A percentile compares a stretch with the other conserved stretches of the same genome.
These are phyloP conservation scores for Hyalella azteca DNA, from an alignment of 2,888 invertebrate species.

Conservation along the genomic window DNA sequence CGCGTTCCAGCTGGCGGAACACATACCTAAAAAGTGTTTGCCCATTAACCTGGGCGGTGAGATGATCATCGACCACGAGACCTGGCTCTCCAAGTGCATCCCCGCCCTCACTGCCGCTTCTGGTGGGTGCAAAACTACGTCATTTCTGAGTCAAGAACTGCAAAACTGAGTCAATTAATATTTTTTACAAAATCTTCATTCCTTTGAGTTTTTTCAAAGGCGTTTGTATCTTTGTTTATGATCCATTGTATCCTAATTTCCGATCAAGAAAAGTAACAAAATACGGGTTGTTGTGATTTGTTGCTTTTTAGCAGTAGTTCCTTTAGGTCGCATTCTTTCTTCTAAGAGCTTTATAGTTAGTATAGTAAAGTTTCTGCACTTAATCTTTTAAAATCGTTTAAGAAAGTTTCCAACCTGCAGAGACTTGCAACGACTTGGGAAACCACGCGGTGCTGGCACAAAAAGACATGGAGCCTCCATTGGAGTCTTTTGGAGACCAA, in stretches of 20 bases:
- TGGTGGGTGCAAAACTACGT: slow-evolving; percentile 62
- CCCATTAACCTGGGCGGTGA: slow-evolving; percentile 88
- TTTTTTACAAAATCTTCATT: no score
- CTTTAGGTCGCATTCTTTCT: no score
- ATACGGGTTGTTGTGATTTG: neutral
- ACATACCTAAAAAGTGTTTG: slow-evolving; percentile 88
- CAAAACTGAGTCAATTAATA: no score
- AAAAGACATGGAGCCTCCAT: slow-evolving; percentile 22
- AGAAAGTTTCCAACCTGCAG: neutral
- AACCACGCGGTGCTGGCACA: neutral
- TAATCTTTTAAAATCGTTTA: no score
- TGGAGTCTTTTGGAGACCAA: neutral
- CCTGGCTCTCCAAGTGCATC: slow-evolving; percentile 80
- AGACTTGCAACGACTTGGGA: neutral
- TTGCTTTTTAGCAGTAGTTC: no score
- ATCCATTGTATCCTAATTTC: neutral
- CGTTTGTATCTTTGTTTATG: no score
- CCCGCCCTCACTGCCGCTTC: slow-evolving; percentile 81
- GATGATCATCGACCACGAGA: slow-evolving; percentile 84
- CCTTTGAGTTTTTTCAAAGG: no score
- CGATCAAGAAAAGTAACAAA: neutral
- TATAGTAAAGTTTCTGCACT: no score
- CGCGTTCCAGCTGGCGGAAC: slow-evolving; percentile 71
- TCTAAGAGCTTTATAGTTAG: no score
- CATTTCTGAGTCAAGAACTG: no score